Evolutionary conservation across 1,140 invertebrate species (phyloP).

Genomic region (Helicoverpa zea): DNA sequence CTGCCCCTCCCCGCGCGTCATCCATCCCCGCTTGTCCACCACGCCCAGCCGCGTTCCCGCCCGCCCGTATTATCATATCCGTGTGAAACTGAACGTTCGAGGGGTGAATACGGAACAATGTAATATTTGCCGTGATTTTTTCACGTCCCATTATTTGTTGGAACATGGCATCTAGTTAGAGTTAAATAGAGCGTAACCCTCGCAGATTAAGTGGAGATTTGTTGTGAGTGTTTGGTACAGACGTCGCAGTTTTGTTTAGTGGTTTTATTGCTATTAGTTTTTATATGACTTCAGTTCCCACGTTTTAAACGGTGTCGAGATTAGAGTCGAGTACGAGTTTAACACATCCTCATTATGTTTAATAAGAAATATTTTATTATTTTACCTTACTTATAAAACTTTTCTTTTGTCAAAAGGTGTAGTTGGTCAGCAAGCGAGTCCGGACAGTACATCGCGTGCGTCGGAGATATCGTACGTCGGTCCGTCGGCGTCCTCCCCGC

Average conservation of each 20-base stretch:
- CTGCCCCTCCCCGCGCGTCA: conserved; percentile 45
- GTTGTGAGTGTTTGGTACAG: conserved; percentile 63
- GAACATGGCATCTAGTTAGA: conserved; percentile 65
- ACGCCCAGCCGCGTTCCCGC: conserved; percentile 72
- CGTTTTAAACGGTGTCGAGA: conserved; percentile 1
- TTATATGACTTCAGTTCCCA: conserved; percentile 47
- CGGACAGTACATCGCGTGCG: conserved; percentile 93
- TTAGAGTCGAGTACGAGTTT: too few species aligned
- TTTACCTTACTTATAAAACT: conserved; percentile 19
- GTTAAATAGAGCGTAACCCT: conserved; percentile 76
- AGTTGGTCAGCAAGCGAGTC: conserved; percentile 90
- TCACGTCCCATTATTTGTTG: conserved; percentile 70
- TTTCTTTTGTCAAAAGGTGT: conserved; percentile 78
- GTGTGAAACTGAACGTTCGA: conserved; percentile 75
- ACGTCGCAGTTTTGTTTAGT: conserved; percentile 1
- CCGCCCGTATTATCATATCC: conserved; percentile 66
- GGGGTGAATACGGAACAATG: conserved; percentile 72
- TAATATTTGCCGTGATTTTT: conserved; percentile 77
- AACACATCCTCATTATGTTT: too few species aligned
- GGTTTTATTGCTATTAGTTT: conserved; percentile 49
- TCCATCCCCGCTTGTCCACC: conserved; percentile 55
- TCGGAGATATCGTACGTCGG: conserved; percentile 90
- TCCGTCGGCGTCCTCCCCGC: conserved; percentile 71
- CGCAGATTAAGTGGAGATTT: conserved; percentile 77
- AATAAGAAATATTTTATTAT: too few species aligned